A percentile compares a stretch with the other conserved stretches of the same genome.
These are phyloP conservation scores for Morbakka virulenta DNA, from an alignment of 30 jellyfish, hydroid and myxozoan species.

Conservation along the genomic window DNA sequence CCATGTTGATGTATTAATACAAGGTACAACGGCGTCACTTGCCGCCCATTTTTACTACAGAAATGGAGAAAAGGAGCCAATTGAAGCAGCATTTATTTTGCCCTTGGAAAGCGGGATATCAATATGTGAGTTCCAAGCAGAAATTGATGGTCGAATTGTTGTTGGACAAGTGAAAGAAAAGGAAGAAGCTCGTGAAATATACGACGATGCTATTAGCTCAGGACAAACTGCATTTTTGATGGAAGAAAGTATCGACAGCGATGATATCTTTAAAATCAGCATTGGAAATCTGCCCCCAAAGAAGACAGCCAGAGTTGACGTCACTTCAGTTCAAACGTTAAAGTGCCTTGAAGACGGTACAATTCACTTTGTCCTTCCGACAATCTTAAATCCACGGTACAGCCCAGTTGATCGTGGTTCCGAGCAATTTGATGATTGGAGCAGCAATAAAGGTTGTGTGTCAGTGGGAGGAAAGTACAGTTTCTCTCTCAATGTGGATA, in stretches of 20 bases:
- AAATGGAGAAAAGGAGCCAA: conserved; percentile 70
- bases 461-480: too few relatives aligned
- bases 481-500: too few relatives aligned
- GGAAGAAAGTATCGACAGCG: conserved; percentile 52
- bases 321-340: conserved; percentile 17
- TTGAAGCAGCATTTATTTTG: conserved; percentile 67
- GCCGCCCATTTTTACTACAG: conserved; percentile 76
- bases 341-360: background rate
- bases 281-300: conserved; percentile 90
- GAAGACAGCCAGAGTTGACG: conserved; percentile 69
- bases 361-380: background rate
- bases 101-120: conserved; percentile 68
- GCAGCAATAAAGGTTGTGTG: too few relatives aligned
- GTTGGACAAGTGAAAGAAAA: conserved; percentile 45
- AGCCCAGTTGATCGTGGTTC: background rate
- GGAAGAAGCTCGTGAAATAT: conserved; percentile 9
- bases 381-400: background rate
- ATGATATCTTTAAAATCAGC: conserved; percentile 50
- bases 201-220: background rate
- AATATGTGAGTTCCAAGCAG: conserved; percentile 83
- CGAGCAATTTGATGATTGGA: too few relatives aligned
- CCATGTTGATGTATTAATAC: too few relatives aligned
- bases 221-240: conserved; percentile 15
- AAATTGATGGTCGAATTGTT: conserved; percentile 75
- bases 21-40: conserved; percentile 91